Conservation (phyloP, 2,113 vertebrate species). For the Marmota flaviventris region DNA sequence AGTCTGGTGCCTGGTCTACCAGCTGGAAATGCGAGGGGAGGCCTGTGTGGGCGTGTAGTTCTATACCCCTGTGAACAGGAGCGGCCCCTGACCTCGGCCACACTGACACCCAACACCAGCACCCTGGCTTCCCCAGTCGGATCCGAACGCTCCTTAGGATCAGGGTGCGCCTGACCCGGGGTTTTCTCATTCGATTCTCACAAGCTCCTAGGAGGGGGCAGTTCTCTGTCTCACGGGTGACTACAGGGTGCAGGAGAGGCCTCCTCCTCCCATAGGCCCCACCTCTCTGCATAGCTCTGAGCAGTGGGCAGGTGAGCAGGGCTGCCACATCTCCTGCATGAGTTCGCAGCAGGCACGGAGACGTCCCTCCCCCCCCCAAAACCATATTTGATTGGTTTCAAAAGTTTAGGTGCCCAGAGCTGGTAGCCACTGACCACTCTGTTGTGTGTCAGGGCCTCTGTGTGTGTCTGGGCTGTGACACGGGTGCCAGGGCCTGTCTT, state of each 20-base stretch:
- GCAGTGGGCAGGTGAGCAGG: not conserved
- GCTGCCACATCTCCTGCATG: too few species aligned
- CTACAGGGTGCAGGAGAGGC: not conserved
- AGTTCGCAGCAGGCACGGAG: not conserved
- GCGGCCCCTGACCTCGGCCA: fast-evolving
- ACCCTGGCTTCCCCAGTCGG: not conserved
- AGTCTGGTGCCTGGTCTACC: not conserved
- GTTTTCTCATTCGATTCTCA: not conserved
- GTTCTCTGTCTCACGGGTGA: not conserved
- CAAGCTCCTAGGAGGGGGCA: not conserved
- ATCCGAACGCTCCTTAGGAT: not conserved
- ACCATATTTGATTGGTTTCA: not conserved
- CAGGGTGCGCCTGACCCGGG: not conserved
- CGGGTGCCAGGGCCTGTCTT: fast-evolving
- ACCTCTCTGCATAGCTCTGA: not conserved
- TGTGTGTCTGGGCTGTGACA: not conserved
- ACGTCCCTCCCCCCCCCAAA: not conserved
- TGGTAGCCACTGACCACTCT: not conserved
- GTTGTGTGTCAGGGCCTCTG: not conserved
- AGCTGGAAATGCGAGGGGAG: not conserved
- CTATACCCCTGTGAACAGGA: not conserved
- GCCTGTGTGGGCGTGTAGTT: not conserved
- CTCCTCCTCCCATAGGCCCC: not conserved
- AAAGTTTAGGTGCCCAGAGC: not conserved
- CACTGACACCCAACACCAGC: not conserved